phyloP scores from a whole-genome alignment of 2,888 invertebrate species.

The Polyommatus icarus region DNA sequence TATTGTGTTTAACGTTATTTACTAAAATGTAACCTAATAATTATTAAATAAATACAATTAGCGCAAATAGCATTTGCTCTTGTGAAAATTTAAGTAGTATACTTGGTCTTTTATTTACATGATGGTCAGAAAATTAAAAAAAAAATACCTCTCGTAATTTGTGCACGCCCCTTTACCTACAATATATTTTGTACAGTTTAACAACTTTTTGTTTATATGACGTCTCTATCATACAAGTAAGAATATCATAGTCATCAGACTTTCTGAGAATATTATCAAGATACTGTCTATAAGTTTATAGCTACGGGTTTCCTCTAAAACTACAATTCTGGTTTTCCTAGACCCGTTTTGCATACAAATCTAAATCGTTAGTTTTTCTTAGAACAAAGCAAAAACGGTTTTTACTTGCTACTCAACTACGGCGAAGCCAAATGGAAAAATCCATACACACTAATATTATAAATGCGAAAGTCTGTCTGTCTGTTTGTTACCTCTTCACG shows the following conservation, averaged over 20 bases:
- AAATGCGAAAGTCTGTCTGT: no score
- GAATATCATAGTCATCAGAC: neutral
- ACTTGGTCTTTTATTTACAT: no score
- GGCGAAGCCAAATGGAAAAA: no score
- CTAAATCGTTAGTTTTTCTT: neutral
- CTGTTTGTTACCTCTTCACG: no score
- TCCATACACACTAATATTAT: no score
- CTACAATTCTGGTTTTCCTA: neutral
- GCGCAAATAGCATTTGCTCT: neutral
- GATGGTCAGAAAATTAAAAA: no score
- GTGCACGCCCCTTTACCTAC: no score
- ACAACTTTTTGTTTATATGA: neutral
- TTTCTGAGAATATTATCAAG: neutral
- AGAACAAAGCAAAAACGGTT: neutral
- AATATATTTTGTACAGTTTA: neutral
- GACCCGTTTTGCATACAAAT: neutral
- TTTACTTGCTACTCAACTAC: no score
- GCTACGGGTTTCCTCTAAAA: neutral
- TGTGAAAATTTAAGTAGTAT: no score
- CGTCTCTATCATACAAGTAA: neutral
- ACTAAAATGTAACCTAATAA: neutral
- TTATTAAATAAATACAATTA: neutral
- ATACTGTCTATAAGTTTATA: neutral
- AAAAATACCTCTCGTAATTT: no score
- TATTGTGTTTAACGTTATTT: conserved; percentile 6